Evolutionary conservation across 2,888 invertebrate species (phyloP).

Genomic region (Cantharis rufa): DNA sequence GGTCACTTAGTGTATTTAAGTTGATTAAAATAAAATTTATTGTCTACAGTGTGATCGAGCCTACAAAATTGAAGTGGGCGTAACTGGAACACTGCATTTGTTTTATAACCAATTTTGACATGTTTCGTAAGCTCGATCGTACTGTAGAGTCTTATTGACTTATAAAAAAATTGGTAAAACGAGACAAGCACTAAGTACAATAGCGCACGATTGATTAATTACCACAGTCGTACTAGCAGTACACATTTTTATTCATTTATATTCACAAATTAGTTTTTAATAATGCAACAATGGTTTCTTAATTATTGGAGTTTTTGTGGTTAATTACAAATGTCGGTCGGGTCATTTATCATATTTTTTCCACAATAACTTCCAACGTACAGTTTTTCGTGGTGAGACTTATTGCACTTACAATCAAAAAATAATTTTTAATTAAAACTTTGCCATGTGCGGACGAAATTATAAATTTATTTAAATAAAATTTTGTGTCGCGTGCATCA

Average conservation of each 20-base stretch:
- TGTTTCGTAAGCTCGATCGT: background rate
- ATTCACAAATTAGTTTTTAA: conserved; percentile 13
- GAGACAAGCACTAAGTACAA: background rate
- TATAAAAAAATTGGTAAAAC: background rate
- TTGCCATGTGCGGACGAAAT: background rate
- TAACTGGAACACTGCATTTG: background rate
- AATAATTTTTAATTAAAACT: background rate
- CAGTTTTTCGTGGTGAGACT: background rate
- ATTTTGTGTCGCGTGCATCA: background rate
- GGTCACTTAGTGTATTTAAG: background rate
- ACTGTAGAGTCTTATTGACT: background rate
- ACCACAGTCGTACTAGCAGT: background rate
- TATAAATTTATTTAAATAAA: background rate
- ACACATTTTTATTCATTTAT: conserved; percentile 4
- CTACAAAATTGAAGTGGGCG: background rate
- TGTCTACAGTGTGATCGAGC: background rate
- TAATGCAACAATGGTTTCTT: conserved; percentile 13
- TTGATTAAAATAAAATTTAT: background rate
- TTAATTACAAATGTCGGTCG: conserved; percentile 13
- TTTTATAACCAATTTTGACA: background rate
- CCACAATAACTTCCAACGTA: background rate
- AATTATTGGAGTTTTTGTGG: conserved; percentile 13
- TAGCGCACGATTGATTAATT: background rate
- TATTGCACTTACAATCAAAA: background rate
- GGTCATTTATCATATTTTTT: conserved; percentile 10